These are phyloP conservation scores for Drosophila falleni DNA, from an alignment of 2,888 invertebrate genomes.

Conservation along the genomic window DNA sequence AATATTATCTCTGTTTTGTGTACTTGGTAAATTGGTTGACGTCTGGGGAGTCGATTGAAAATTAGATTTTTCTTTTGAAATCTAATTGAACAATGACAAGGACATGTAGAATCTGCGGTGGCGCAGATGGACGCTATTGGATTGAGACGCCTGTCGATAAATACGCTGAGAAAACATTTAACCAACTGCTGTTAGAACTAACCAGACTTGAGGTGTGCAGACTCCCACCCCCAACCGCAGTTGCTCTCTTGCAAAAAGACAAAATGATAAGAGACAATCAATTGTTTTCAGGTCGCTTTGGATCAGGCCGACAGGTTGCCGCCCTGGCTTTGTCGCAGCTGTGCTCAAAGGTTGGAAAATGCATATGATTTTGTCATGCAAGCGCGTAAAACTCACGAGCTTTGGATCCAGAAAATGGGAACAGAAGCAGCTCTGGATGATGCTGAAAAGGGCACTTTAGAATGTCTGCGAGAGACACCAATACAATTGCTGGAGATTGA, in stretches of 20 bases:
- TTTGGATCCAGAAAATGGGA: slow-evolving; percentile 43
- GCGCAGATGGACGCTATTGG: slow-evolving; percentile 58
- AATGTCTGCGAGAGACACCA: slow-evolving; percentile 60
- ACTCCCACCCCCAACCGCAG: background rate
- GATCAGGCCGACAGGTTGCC: slow-evolving; percentile 52
- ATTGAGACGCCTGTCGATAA: slow-evolving; percentile 59
- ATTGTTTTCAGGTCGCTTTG: slow-evolving; percentile 36
- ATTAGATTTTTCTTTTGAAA: slow-evolving; percentile 16
- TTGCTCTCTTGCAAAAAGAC: background rate
- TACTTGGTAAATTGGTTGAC: slow-evolving; percentile 24
- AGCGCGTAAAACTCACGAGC: slow-evolving; percentile 54
- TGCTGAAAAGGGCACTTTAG: slow-evolving; percentile 25
- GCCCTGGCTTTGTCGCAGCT: slow-evolving; percentile 59
- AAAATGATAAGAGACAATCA: slow-evolving; percentile 24
- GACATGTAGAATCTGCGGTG: slow-evolving; percentile 60
- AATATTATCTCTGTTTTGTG: slow-evolving; percentile 13
- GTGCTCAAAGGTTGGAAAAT: slow-evolving; percentile 53
- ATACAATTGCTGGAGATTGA: slow-evolving; percentile 65
- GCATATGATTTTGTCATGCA: slow-evolving; percentile 63
- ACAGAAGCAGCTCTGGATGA: slow-evolving; percentile 8
- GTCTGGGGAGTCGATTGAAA: slow-evolving; percentile 5
- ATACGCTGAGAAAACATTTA: slow-evolving; percentile 63
- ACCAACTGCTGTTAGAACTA: slow-evolving; percentile 56
- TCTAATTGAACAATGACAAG: slow-evolving; percentile 46
- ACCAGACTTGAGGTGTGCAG: slow-evolving; percentile 55